Evolutionary conservation across 2,888 invertebrate genomes (phyloP), one percentile per base, ranked within the genome.

Genomic region (Aleiodes testaceus): DNA sequence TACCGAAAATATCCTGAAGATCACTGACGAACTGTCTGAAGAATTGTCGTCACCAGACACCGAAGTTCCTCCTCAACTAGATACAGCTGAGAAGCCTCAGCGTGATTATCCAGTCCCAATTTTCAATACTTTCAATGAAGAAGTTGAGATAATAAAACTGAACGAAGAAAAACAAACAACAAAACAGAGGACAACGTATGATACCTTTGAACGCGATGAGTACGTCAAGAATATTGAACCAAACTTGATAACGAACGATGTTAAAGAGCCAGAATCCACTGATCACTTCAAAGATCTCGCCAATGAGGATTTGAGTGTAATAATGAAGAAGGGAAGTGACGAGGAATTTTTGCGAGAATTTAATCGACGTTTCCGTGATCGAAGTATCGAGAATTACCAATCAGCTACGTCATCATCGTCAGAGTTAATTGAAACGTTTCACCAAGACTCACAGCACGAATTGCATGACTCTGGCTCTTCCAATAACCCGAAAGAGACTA

Each of bases 131-230:
- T 88, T 88, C 77, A 87, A 86, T n/a, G 84, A 85, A 47, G 86
- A 86, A 50, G 88, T 88, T 45, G 88, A 90, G 76, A 89, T 90
- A 20, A 84, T 90, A 4, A 88, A 88, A 72, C 77, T 90, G 42
- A 82, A 84, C 45, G 79, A 83, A 4, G 82, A 87, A 11, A 70
- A 80, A 68, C 72, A 78, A 42, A 77, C 79, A 16, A 81, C 81
- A 12, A 82, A 79, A 26, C 80, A 84, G 0, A 84, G 83, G 77
- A 74, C 79, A 30, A 78, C 80, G 42, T 82, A 83, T 71, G 76
- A 77, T 14, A 65, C 61, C 22, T 18, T 69, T 14, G 66, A 75
- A n/a, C 16, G 4, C 16, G 63, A 26, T 12, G 73, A 69, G 22
- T 66, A 72, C 7, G 75, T 72, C 69, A 65, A 79, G 71, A 72